Base-by-base conservation (phyloP, 2,113 vertebrate genomes). In the Phyllopteryx taeniolatus region DNA sequence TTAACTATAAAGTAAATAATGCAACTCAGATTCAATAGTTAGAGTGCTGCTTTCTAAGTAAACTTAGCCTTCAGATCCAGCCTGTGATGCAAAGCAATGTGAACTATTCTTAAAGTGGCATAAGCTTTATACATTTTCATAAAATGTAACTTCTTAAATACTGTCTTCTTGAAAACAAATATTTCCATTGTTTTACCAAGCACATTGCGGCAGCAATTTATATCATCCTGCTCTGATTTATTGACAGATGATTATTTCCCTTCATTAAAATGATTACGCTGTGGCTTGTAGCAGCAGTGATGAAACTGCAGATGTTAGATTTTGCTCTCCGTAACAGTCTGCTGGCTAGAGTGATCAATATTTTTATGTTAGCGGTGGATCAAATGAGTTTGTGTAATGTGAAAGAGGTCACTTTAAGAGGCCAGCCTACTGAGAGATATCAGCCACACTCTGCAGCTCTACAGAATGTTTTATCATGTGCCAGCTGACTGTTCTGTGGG, bases 281-380 rank as follows among this genome's bases (percentile, higher is more conserved):
- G 17, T 65, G 27, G 59, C 54, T 71, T 22, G 35, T 39, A 35
- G 54, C 61, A n/a, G 20, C 51, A 33, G 19, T 69, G 51, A 78
- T 66, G 64, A 66, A 73, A 35, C 62, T 31, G n/a, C n/a, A 68
- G 69, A 22, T 73, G 56, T 17, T 71, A 14, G 17, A 70, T 79
- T 70, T 64, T 10, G 39, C 11, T 51, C 13, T 17, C 57, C 46
- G 31, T 49, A 68, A 63, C 49, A 56, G 49, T 59, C 59, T 22
- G 71, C 71, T 54, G 31, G 9, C 22, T 35, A 20, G 43, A 68
- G 56, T 31, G 8, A 22, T 70, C 62, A 63, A 56, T 59, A 65
- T 27, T 69, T 59, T 59, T 22, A 49, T 53, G 43, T 42, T 68
- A 51, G 56, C 31, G 20, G 12, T 78, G 71, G 22, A 70, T 66